These are phyloP conservation scores for Leptinotarsa rubiginosa DNA, from an alignment of 2,888 invertebrate species.

Conservation along the genomic window DNA sequence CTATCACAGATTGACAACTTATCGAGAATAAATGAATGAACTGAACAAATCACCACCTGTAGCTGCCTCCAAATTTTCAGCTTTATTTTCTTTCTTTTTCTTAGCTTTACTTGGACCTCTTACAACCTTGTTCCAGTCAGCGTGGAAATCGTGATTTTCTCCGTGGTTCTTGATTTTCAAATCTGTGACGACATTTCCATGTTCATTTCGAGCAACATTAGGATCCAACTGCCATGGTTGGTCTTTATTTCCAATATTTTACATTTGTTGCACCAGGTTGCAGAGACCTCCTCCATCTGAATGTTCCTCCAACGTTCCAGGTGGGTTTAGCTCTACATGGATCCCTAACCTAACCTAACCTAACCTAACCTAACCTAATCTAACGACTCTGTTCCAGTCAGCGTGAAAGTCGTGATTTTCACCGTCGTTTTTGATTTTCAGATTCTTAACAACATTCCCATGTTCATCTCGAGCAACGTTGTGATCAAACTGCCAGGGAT, in stretches of 20 bases:
- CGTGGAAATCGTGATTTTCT: slow-evolving; percentile 43
- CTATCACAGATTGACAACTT: background rate
- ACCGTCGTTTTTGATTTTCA: slow-evolving; percentile 39
- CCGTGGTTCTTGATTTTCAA: slow-evolving; percentile 40
- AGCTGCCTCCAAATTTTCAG: slow-evolving; percentile 24
- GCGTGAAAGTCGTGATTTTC: slow-evolving; percentile 43
- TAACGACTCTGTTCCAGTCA: slow-evolving; percentile 36
- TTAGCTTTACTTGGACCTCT: slow-evolving; percentile 35
- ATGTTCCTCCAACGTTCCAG: slow-evolving; percentile 46
- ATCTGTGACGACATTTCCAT: slow-evolving; percentile 40
- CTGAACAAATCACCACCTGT: background rate
- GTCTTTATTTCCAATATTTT: slow-evolving; percentile 3
- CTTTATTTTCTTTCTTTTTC: too few species aligned
- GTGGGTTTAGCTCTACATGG: slow-evolving; percentile 40
- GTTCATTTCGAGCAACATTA: slow-evolving; percentile 19
- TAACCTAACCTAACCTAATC: background rate
- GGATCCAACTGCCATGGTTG: slow-evolving; percentile 25
- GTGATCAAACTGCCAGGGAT: slow-evolving; percentile 20
- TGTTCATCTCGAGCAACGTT: slow-evolving; percentile 14
- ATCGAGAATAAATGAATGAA: background rate
- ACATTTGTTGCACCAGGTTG: slow-evolving; percentile 11
- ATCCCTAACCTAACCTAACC: slow-evolving; percentile 15
- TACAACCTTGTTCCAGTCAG: slow-evolving; percentile 40
- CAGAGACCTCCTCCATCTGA: slow-evolving; percentile 27
- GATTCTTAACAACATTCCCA: slow-evolving; percentile 41